Conservation (phyloP, 2,797 vertebrate species). For the Urosaurus nigricauda region DNA sequence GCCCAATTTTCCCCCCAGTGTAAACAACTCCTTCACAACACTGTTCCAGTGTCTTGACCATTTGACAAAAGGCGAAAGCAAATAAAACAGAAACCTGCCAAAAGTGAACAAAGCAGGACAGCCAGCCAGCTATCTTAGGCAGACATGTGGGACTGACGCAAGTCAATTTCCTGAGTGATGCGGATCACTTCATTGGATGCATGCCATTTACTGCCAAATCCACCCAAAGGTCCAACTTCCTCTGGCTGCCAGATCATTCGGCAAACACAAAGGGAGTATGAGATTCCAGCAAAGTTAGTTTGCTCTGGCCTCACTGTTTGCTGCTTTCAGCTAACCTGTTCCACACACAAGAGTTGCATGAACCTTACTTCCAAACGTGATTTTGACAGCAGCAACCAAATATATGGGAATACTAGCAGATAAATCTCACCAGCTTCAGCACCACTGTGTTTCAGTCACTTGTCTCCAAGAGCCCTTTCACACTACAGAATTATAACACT, state of each 20-base stretch:
- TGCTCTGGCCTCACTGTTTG: not conserved
- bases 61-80: constrained; percentile 10
- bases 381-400: too few relatives aligned
- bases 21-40: not conserved
- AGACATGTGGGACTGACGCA: constrained; percentile 31
- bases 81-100: constrained; percentile 26
- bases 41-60: not conserved
- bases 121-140: constrained; percentile 27
- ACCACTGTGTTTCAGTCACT: too few relatives aligned
- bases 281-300: not conserved
- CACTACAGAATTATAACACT: not conserved
- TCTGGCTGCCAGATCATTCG: not conserved
- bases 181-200: constrained; percentile 26
- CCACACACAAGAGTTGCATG: not conserved
- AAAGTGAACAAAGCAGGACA: not conserved
- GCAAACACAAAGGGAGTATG: not conserved
- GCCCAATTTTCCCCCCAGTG: not conserved
- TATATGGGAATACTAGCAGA: not conserved
- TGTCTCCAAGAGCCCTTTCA: not conserved
- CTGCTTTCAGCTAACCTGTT: not conserved
- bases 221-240: not conserved
- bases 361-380: not conserved
- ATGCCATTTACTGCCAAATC: constrained; percentile 1
- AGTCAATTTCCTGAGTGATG: constrained; percentile 37
- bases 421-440: too few relatives aligned